A percentile compares a stretch with the other conserved stretches of the same genome.
Conservation (phyloP, 1,140 invertebrate species). For the Philaenus spumarius region DNA sequence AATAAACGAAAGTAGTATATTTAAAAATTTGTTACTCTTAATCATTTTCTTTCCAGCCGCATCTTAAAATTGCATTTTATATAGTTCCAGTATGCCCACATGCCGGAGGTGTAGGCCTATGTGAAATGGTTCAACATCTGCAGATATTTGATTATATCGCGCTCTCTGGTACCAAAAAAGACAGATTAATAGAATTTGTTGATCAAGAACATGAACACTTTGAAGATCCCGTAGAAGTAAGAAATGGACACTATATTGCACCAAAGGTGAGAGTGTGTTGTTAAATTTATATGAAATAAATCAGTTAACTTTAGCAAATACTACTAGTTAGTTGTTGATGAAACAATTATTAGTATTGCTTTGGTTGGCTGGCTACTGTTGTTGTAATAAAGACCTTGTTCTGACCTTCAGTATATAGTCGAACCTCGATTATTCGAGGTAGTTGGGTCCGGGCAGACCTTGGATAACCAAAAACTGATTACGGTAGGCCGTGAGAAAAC, state of each 20-base stretch:
- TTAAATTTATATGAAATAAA: background rate
- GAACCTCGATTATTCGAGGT: no score
- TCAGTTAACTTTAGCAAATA: background rate
- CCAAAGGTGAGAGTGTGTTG: slow-evolving; percentile 50
- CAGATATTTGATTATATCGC: slow-evolving; percentile 82
- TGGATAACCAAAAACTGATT: no score
- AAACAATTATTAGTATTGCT: background rate
- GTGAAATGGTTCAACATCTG: slow-evolving; percentile 89
- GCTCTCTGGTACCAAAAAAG: slow-evolving; percentile 59
- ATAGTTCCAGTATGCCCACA: slow-evolving; percentile 88
- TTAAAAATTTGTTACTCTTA: no score
- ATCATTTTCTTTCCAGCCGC: no score
- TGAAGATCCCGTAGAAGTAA: slow-evolving; percentile 58
- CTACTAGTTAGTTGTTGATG: background rate
- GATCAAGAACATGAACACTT: slow-evolving; percentile 89
- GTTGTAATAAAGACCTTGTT: no score
- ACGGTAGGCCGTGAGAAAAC: no score
- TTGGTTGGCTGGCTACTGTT: background rate
- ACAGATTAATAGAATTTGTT: slow-evolving; percentile 75
- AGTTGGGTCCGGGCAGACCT: no score
- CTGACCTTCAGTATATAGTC: no score
- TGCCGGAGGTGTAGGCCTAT: slow-evolving; percentile 85
- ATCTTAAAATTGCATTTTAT: background rate
- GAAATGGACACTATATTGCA: slow-evolving; percentile 62
- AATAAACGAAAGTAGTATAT: no score